A percentile compares a stretch with the other conserved stretches of the same genome.
phyloP scores from a whole-genome alignment of 2,888 invertebrate genomes.

The Drosophila suboccidentalis region DNA sequence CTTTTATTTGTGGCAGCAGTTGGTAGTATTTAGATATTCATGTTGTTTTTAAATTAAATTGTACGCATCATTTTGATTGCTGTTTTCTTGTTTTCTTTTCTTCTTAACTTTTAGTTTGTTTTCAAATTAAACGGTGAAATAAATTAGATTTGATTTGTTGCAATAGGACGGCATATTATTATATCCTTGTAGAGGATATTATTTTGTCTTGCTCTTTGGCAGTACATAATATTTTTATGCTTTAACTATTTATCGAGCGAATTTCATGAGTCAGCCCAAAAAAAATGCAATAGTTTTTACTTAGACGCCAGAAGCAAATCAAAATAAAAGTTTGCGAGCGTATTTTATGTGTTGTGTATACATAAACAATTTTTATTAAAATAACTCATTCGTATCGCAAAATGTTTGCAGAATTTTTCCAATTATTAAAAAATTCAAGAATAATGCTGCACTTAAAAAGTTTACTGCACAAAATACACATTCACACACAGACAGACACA shows the following conservation, averaged over 20 bases:
- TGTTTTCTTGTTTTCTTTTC: slow-evolving; percentile 4
- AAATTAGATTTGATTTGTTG: not conserved
- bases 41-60: slow-evolving; percentile 47
- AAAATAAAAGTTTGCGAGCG: not conserved
- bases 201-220: no score
- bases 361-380: slow-evolving; percentile 34
- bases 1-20: slow-evolving; percentile 42
- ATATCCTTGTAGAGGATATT: no score
- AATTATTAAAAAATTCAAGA: slow-evolving; percentile 57
- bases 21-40: slow-evolving; percentile 44
- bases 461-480: slow-evolving; percentile 42
- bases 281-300: slow-evolving; percentile 7
- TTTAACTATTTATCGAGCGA: not conserved
- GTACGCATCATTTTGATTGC: slow-evolving; percentile 40
- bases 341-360: not conserved
- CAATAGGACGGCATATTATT: not conserved
- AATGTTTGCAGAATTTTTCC: slow-evolving; percentile 28
- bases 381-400: slow-evolving; percentile 41
- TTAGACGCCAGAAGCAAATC: slow-evolving; percentile 6
- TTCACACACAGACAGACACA: slow-evolving; percentile 9
- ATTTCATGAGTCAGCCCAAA: slow-evolving; percentile 2
- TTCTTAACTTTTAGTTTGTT: not conserved
- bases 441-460: slow-evolving; percentile 54
- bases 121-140: slow-evolving; percentile 18
- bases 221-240: not conserved